A percentile compares a stretch with the other conserved stretches of the same genome.
Conservation (phyloP, 2,113 vertebrate genomes). For the Sarotherodon lohbergeri region DNA sequence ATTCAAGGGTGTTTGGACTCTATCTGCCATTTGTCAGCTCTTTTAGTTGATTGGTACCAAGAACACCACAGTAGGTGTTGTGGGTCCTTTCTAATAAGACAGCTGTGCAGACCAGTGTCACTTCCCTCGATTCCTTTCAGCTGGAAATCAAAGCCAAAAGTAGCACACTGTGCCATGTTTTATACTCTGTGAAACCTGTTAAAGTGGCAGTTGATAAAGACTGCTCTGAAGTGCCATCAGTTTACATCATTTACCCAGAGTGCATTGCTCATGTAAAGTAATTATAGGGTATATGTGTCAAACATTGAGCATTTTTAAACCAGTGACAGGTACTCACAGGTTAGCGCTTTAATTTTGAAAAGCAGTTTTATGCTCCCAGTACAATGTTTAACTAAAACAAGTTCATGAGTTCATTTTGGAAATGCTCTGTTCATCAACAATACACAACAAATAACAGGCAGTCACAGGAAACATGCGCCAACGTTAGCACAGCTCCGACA, state of each 20-base stretch:
- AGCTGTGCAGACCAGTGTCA: background rate
- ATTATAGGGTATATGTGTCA: background rate
- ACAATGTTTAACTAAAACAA: too few relatives aligned
- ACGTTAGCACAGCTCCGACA: background rate
- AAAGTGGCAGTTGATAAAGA: background rate
- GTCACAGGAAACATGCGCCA: background rate
- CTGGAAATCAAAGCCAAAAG: background rate
- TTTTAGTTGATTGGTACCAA: background rate
- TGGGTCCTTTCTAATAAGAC: background rate
- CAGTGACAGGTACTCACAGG: background rate
- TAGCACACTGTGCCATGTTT: background rate
- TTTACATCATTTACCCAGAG: background rate
- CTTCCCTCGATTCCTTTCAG: background rate
- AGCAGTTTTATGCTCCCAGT: background rate
- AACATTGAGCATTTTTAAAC: background rate
- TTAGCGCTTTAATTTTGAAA: background rate
- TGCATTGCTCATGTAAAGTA: background rate
- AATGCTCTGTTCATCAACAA: background rate
- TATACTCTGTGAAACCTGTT: background rate
- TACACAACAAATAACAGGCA: background rate
- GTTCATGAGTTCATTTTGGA: background rate
- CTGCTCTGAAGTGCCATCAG: background rate
- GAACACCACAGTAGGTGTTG: background rate
- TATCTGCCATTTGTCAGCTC: background rate
- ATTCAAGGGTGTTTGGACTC: background rate